phyloP scores from a whole-genome alignment of 2,797 vertebrate species.

The Bucorvus abyssinicus region DNA sequence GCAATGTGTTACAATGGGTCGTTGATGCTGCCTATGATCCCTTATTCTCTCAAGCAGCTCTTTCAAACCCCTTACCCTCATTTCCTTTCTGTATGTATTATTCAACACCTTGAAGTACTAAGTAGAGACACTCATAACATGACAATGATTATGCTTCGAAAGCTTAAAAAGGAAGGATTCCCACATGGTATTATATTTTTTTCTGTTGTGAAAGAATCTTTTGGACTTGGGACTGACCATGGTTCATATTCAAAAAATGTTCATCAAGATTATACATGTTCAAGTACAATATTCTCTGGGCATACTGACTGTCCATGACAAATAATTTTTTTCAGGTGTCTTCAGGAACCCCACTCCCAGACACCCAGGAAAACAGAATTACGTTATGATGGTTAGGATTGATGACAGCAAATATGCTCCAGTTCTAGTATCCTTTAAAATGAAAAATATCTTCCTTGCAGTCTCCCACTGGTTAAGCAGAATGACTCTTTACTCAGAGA shows the following conservation, averaged over 20 bases:
- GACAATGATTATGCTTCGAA: neutral
- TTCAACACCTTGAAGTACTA: neutral
- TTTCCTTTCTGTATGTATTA: neutral
- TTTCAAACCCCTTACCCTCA: neutral
- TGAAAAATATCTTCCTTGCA: neutral
- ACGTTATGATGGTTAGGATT: neutral
- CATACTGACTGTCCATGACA: neutral
- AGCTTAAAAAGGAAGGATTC: neutral
- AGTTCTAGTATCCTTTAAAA: neutral
- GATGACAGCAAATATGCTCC: neutral
- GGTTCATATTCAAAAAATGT: neutral
- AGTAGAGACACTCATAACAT: neutral
- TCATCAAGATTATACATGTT: neutral
- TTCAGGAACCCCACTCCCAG: neutral
- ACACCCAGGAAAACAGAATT: neutral
- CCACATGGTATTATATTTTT: neutral
- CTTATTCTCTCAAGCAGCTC: neutral
- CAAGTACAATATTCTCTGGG: neutral
- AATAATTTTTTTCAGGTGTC: neutral
- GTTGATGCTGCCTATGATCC: neutral
- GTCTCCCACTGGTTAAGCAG: neutral
- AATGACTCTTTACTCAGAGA: neutral
- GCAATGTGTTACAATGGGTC: neutral
- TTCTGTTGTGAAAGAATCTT: neutral
- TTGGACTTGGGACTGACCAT: neutral